phyloP scores from a whole-genome alignment of 2,888 invertebrate species.

The Xanthostigma xanthostigma region DNA sequence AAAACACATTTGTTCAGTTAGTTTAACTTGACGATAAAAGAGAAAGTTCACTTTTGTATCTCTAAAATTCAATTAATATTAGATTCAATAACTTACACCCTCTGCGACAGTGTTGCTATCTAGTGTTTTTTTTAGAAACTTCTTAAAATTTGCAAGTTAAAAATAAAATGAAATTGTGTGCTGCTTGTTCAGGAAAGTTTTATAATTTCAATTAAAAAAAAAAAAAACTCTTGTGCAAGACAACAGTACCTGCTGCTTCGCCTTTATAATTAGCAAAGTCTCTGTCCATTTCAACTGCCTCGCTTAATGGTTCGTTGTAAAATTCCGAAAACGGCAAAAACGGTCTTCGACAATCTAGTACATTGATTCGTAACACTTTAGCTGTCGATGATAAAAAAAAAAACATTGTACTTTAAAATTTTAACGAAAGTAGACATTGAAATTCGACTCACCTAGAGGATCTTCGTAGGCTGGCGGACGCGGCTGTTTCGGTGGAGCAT shows the following conservation, averaged over 20 bases:
- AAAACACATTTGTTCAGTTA: neutral
- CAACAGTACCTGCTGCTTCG: slow-evolving; percentile 24
- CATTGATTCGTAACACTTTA: slow-evolving; percentile 56
- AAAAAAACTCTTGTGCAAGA: neutral
- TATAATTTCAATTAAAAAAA: neutral
- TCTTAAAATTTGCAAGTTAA: no score
- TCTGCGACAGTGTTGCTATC: no score
- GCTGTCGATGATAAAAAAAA: slow-evolving; percentile 28
- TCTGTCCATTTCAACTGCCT: slow-evolving; percentile 84
- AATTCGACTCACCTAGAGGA: slow-evolving; percentile 33
- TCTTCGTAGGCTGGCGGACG: slow-evolving; percentile 36
- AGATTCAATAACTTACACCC: no score
- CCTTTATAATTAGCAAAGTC: slow-evolving; percentile 84
- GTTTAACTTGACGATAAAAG: no score
- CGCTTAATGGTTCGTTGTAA: slow-evolving; percentile 87
- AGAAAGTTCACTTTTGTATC: no score
- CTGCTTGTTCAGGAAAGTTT: no score
- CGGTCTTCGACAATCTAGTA: slow-evolving; percentile 71
- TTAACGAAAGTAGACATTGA: slow-evolving; percentile 11
- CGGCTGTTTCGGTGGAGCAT: slow-evolving; percentile 27
- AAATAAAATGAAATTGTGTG: no score
- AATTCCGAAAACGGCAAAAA: slow-evolving; percentile 77
- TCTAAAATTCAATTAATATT: no score
- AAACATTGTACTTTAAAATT: no score
- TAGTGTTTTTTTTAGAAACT: no score